Conservation (phyloP, 2,113 vertebrate species). For the Sitta europaea region DNA sequence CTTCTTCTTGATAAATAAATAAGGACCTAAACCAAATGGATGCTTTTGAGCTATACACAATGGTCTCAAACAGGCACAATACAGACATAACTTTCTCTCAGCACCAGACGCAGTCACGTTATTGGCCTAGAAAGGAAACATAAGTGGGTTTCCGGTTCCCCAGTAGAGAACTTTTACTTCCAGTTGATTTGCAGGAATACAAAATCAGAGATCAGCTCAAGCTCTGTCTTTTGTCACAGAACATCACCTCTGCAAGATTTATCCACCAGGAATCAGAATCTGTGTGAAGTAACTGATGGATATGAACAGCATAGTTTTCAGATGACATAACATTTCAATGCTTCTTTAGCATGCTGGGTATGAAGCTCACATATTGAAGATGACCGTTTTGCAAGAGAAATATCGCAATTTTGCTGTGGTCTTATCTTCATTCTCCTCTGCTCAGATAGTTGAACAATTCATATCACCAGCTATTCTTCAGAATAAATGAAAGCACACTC, state of each 20-base stretch:
- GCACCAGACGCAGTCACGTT: background rate
- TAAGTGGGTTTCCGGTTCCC: background rate
- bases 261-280: background rate
- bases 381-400: background rate
- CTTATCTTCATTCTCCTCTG: slow-evolving; percentile 22
- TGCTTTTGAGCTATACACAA: background rate
- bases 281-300: background rate
- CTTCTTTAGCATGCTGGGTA: background rate
- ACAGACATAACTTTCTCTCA: background rate
- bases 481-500: slow-evolving; percentile 17
- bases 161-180: background rate
- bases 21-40: background rate
- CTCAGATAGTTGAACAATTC: background rate
- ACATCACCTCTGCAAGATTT: background rate
- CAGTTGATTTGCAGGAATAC: background rate
- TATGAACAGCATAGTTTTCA: background rate
- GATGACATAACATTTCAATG: background rate
- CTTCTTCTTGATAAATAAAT: background rate
- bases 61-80: background rate
- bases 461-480: slow-evolving; percentile 11
- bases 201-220: background rate
- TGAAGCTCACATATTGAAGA: background rate
- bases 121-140: background rate
- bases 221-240: background rate
- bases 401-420: background rate